Evolutionary conservation across 2,113 vertebrate species (phyloP).

Genomic region (Oreochromis aureus): DNA sequence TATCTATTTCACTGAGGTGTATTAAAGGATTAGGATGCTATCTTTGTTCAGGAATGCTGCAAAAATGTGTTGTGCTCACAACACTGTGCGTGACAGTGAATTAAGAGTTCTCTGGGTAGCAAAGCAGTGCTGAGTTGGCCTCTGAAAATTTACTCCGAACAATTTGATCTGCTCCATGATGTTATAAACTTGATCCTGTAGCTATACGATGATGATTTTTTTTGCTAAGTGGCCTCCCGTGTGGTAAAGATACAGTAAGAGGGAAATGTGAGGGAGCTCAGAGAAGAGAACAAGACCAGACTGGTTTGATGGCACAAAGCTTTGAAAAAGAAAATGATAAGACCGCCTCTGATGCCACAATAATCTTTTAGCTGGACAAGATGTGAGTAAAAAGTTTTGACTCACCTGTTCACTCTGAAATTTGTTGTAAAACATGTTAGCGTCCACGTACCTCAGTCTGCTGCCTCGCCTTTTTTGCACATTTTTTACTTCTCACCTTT

Average conservation of each 20-base stretch:
- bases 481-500: background rate
- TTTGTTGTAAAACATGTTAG: background rate
- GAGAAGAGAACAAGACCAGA: constrained; percentile 30
- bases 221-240: background rate
- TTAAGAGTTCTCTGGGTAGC: background rate
- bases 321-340: background rate
- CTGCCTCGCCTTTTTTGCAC: background rate
- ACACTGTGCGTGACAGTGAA: background rate
- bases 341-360: constrained; percentile 5
- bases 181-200: background rate
- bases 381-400: background rate
- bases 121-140: background rate
- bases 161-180: background rate
- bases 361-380: background rate
- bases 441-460: background rate
- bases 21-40: constrained; percentile 51
- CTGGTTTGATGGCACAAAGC: constrained; percentile 3
- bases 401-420: background rate
- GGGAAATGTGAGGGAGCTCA: background rate
- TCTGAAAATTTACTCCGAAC: background rate
- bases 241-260: background rate
- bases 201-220: background rate
- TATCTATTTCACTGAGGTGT: constrained; percentile 13
- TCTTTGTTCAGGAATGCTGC: constrained; percentile 36
- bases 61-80: background rate